A percentile compares a stretch with the other conserved stretches of the same genome.
Evolutionary conservation across 2,888 invertebrate species (phyloP).

Genomic region (Lycocerus yunnanus): DNA sequence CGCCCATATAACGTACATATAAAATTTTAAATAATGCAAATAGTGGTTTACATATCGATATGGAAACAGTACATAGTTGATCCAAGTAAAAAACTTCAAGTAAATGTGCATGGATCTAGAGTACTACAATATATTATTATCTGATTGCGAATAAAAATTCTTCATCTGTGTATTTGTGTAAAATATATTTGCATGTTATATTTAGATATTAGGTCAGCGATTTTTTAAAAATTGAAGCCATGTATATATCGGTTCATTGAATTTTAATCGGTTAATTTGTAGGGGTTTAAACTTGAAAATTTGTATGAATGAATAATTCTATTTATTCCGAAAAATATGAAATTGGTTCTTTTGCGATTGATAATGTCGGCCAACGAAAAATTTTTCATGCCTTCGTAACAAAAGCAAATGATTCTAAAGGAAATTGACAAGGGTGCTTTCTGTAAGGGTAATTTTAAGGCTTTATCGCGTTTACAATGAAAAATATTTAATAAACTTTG

Average conservation of each 20-base stretch:
- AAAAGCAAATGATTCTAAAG: background rate
- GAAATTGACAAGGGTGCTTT: background rate
- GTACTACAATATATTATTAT: no score
- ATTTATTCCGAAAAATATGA: background rate
- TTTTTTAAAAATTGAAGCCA: background rate
- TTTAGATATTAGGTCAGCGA: background rate
- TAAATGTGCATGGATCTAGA: no score
- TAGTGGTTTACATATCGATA: background rate
- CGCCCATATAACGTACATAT: background rate
- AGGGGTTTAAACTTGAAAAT: background rate
- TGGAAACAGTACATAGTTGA: no score
- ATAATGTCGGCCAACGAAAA: background rate
- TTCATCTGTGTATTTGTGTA: no score
- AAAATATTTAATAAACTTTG: background rate
- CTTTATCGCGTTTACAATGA: background rate
- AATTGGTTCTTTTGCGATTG: background rate
- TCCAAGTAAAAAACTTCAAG: no score
- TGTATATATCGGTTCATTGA: background rate
- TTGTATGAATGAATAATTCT: background rate
- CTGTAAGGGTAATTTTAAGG: background rate
- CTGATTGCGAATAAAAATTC: no score
- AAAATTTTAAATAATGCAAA: no score
- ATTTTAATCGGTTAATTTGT: background rate
- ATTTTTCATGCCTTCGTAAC: background rate
- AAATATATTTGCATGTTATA: no score